Conservation (phyloP, 2,113 vertebrate species). For the Psilopogon haemacephalus region DNA sequence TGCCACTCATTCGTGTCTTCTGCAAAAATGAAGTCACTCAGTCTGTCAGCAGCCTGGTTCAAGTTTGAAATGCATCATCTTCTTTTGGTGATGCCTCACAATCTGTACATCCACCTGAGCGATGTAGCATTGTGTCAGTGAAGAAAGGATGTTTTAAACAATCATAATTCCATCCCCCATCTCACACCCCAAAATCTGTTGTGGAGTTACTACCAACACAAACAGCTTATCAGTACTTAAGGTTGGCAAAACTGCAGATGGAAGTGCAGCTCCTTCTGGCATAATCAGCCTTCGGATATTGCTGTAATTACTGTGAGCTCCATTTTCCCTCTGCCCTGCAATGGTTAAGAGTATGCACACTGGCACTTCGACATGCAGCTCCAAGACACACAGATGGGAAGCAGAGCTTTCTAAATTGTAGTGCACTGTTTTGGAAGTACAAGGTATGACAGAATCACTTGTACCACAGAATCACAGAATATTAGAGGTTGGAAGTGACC, state of each 20-base stretch:
- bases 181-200: too few relatives aligned
- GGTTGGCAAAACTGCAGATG: neutral
- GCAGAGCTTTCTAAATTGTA: neutral
- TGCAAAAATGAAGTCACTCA: neutral
- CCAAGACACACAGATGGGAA: neutral
- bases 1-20: neutral
- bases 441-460: accelerated
- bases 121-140: accelerated
- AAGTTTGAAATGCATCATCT: neutral
- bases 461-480: too few relatives aligned
- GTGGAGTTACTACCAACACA: neutral
- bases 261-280: neutral
- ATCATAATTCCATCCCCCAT: too few relatives aligned
- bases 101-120: neutral
- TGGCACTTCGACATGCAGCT: neutral
- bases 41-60: neutral
- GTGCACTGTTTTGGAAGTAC: neutral
- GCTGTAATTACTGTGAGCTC: neutral
- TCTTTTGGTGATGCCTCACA: neutral
- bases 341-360: neutral
- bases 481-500: too few relatives aligned
- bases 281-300: neutral
- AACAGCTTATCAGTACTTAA: neutral
- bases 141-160: neutral
- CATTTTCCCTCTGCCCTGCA: neutral